Conservation (phyloP, 2,888 invertebrate species). For the Trissonchulus sp. region DNA sequence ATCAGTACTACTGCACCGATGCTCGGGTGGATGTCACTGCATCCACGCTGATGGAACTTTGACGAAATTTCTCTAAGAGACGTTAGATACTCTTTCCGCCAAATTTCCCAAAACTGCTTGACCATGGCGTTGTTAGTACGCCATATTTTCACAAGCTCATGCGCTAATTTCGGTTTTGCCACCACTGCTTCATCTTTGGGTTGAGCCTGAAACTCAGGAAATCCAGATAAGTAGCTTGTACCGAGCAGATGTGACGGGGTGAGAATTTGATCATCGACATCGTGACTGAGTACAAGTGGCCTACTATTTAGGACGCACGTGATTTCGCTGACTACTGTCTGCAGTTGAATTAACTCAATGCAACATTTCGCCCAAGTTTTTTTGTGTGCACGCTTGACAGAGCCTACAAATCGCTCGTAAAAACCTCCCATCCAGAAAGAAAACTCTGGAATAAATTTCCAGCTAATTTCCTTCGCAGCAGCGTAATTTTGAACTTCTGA, state of each 20-base stretch:
- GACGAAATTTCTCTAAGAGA: too few relatives aligned
- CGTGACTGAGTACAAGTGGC: background rate
- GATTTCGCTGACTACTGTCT: constrained; percentile 30
- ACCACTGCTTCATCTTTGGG: too few relatives aligned
- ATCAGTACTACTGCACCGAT: too few relatives aligned
- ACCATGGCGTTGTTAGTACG: too few relatives aligned
- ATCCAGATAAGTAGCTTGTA: too few relatives aligned
- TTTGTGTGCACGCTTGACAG: constrained; percentile 26
- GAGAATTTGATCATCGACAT: background rate
- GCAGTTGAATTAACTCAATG: constrained; percentile 20
- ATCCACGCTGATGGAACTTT: too few relatives aligned
- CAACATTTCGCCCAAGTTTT: constrained; percentile 24
- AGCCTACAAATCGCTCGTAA: constrained; percentile 29
- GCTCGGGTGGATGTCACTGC: too few relatives aligned
- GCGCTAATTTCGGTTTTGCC: too few relatives aligned
- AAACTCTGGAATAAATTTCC: constrained; percentile 28
- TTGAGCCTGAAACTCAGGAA: too few relatives aligned
- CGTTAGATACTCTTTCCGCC: too few relatives aligned
- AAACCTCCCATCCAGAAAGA: constrained; percentile 30
- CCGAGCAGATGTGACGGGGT: background rate
- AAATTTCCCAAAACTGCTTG: too few relatives aligned
- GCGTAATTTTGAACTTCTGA: constrained; percentile 28
- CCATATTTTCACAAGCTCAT: too few relatives aligned
- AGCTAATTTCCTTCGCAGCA: constrained; percentile 8
- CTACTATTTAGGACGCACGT: constrained; percentile 25